phyloP scores from a whole-genome alignment of 2,888 invertebrate species.

The Invenusta paracnida region DNA sequence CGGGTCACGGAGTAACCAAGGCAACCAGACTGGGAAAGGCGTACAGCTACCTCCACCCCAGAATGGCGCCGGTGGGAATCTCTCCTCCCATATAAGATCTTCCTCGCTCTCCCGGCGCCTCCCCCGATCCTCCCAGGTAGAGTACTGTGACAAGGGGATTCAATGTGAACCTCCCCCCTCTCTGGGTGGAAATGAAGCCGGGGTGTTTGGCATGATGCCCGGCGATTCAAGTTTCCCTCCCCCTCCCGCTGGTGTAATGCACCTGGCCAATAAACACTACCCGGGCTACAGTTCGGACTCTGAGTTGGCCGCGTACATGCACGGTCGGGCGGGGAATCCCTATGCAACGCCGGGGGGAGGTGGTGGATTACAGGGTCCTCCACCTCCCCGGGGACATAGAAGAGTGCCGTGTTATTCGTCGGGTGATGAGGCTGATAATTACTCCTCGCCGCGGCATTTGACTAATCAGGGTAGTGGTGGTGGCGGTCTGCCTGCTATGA shows the following conservation, averaged over 20 bases:
- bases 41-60: no score
- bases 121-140: conserved; percentile 34
- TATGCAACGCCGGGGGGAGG: neutral
- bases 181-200: no score
- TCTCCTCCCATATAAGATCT: conserved; percentile 17
- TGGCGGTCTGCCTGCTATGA: no score
- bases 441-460: neutral
- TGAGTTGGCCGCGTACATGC: conserved; percentile 6
- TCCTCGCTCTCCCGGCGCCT: conserved; percentile 23
- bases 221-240: neutral
- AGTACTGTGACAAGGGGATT: conserved; percentile 39
- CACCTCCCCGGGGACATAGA: neutral
- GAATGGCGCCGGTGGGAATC: neutral
- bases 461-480: neutral
- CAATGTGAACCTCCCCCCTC: conserved; percentile 40
- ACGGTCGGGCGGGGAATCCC: neutral
- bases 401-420: conserved; percentile 25
- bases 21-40: neutral
- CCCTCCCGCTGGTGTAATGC: neutral
- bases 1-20: neutral
- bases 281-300: conserved; percentile 34
- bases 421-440: conserved; percentile 35
- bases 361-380: neutral
- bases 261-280: neutral
- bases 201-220: neutral